phyloP scores from a whole-genome alignment of 2,797 vertebrate species.

The Simalia tracyae region DNA sequence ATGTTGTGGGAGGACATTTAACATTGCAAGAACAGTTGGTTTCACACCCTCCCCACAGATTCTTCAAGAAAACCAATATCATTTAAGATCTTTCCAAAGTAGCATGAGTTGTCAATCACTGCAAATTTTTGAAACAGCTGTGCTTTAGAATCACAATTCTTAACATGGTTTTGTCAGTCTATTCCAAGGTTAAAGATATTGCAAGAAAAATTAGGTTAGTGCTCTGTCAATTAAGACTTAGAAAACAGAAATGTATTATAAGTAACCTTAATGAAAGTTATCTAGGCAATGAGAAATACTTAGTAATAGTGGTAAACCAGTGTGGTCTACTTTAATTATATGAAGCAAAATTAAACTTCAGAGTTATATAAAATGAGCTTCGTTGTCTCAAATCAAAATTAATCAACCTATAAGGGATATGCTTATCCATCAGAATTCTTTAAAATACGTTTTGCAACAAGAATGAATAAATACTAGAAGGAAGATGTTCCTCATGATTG shows the following conservation, averaged over 20 bases:
- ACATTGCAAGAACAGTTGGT: constrained; percentile 40
- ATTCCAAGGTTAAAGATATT: not conserved
- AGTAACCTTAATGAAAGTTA: not conserved
- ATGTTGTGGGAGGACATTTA: constrained; percentile 62
- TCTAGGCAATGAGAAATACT: not conserved
- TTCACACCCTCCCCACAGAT: constrained; percentile 44
- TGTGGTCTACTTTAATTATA: not conserved
- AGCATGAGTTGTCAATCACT: not conserved
- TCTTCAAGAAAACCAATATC: constrained; percentile 48
- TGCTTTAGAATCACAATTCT: not conserved
- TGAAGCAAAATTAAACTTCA: constrained; percentile 10
- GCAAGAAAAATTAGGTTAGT: not conserved
- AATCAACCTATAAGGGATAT: not conserved
- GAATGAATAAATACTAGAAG: not conserved
- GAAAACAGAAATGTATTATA: not conserved
- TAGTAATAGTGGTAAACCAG: not conserved
- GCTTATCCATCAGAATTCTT: not conserved
- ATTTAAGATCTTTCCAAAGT: constrained; percentile 39
- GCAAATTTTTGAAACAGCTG: constrained; percentile 18
- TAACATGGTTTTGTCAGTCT: not conserved
- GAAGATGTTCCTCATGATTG: not conserved
- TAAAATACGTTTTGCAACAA: not conserved
- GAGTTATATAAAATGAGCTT: not conserved
- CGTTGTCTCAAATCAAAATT: not conserved
- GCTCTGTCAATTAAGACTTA: not conserved